Base-by-base conservation (phyloP, 2,797 vertebrate species). In the Euphonia xanthogaster region DNA sequence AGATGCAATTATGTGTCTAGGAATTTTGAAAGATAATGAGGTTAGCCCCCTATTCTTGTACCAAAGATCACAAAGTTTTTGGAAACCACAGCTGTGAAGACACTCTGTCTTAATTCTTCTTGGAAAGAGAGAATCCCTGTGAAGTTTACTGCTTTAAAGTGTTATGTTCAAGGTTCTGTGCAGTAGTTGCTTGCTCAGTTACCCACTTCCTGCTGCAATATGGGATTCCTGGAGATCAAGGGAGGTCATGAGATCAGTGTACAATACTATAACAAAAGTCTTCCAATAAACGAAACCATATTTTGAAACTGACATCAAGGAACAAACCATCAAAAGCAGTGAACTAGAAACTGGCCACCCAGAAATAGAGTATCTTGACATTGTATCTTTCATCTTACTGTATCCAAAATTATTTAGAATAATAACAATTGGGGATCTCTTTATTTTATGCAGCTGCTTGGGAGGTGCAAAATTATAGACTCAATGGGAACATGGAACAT, bases 301-400 rank as follows among this genome's bases (percentile, higher is more conserved):
- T 87, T 94, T 92, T 89, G 65, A 94, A 79, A 53, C 55, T 67
- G 63, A 87, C 78, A 76, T 94, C 63, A 89, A 86, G 77, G 84
- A 95, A 60, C 12, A 85, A 84, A 93, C 66, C 86, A 86, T 93
- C 91, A 91, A 94, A 63, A 94, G 71, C 74, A 79, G 30, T 60
- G 45, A 96, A 87, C 71, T 82, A 55, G 74, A 86, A 91, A 79
- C 72, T 53, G 86, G 31, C 95, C 86, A 95, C 89, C 93, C 89
- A 89, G 68, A 63, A 73, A 77, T 4, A 92, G 10, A 73, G 33
- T 77, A 77, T 80, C 88, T 71, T 94, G 68, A 80, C 37, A 25
- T n/a, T 60, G 9, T 67, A 61, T 87, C 91, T 87, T 91, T 91
- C 60, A 71, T 91, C 57, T 91, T 77, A 74, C 42, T 71, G 15